phyloP scores from a whole-genome alignment of 2,888 invertebrate species.

The Stenodema calcarata region DNA sequence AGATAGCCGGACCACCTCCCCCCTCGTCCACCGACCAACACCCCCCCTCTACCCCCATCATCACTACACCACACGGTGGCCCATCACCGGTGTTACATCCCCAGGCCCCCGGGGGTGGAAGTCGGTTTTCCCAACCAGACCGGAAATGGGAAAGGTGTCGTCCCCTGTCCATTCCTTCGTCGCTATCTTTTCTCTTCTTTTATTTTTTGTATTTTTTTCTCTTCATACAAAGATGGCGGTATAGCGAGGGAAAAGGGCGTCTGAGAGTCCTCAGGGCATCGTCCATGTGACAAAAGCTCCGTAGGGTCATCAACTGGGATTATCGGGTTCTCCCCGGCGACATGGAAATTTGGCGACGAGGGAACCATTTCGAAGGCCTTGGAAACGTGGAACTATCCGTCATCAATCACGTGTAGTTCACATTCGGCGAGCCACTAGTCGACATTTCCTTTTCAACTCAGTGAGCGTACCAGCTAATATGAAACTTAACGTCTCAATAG shows the following conservation, averaged over 20 bases:
- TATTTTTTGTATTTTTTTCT: not conserved
- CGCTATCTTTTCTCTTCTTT: not conserved
- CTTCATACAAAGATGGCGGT: not conserved
- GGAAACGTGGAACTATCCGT: no score
- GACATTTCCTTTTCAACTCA: no score
- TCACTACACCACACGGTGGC: not conserved
- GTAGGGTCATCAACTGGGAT: not conserved
- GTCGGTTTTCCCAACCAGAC: not conserved
- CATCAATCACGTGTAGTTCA: no score
- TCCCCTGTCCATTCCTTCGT: slow-evolving; percentile 1
- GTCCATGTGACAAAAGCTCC: not conserved
- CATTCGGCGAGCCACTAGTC: no score
- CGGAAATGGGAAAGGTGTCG: slow-evolving; percentile 45
- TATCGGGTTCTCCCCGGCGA: not conserved
- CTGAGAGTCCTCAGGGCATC: not conserved
- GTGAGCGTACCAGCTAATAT: no score
- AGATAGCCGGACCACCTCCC: slow-evolving; percentile 35
- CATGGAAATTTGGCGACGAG: not conserved
- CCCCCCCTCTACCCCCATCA: not conserved
- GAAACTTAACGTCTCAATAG: no score
- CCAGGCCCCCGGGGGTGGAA: not conserved
- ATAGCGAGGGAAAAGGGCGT: not conserved
- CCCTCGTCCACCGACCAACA: not conserved
- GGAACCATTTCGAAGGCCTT: no score
- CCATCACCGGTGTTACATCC: not conserved